Base-by-base conservation (phyloP, 2,797 vertebrate species). In the Pogoniulus pusillus region DNA sequence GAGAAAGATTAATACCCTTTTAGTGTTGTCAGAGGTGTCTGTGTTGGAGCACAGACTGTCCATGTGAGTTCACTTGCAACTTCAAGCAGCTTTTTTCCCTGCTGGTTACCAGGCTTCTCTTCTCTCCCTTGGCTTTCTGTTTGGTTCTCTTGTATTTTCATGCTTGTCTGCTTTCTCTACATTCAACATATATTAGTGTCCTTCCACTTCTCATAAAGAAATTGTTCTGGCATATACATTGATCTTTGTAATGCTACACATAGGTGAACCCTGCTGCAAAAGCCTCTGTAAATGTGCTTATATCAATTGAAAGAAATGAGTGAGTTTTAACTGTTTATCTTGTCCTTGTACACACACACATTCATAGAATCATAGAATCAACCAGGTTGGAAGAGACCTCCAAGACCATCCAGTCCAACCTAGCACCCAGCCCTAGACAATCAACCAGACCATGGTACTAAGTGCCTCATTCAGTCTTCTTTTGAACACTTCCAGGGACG, bases 1-100 rank as follows among this genome's bases (percentile, higher is more conserved):
- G 53, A 75, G 47, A 49, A 84, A 84, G 81, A 87, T 90, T 75
- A 92, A 85, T 85, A 72, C 30, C 65, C 70, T 87, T 35, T 85
- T 70, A 64, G 32, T 23, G 45, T 43, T 2, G 39, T 41, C 7
- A 0, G 58, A 87, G 53, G 51, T 91, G 82, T 91, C 76, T 85
- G 60, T 87, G 69, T 87, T 89, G 91, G 64, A 73, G 49, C 59
- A 76, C 79, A 92, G 74, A 30, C 74, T 39, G 53, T 12, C 41
- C 2, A 0, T 29, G 8, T n/a, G 62, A 88, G n/a, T 76, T 79
- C 3, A 1, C 49, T 70, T 76, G 63, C 60, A 93, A 29, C 23
- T 76, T 66, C 26, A 71, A 58, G 45, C 14, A 82, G 9, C 12
- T 18, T 45, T 92, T 72, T 68, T 14, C 35, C 14, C 23, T 16